Evolutionary conservation across 2,113 vertebrate species (phyloP), one percentile per base, ranked within the genome.

Genomic region (Cyprinodon tularosa): DNA sequence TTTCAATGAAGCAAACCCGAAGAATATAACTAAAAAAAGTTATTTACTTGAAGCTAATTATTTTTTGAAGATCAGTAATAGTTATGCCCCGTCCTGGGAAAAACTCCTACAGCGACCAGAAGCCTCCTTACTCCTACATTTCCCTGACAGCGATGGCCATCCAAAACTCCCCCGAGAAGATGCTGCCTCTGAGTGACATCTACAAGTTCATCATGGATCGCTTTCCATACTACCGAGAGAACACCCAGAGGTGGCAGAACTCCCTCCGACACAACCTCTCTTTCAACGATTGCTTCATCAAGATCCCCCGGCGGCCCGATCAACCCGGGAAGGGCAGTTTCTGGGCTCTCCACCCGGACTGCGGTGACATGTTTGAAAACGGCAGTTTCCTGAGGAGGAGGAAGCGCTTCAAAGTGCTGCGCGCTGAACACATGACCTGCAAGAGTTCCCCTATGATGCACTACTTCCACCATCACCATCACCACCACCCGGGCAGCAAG

Each of bases 61-160:
- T 81, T 42, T 76, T 78, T 0, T 66, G 83, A 59, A 69, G 47
- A 77, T 44, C 36, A 42, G 13, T 37, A 70, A 76, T 53, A 80
- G 79, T 12, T 68, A 92, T 98, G 97, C 97, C 97, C 84, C 96
- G 97, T 79, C 97, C 97, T 3, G 97, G 97, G 62, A 99, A 98
- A 89, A 98, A 96, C 93, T 99, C 97, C 0, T 99, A 99, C 91
- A 98, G 97, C 86, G 97, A 98, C 91, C 97, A 99, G 86, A 99
- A 99, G 89, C 97, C 97, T 2, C 97, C 97, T 1, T 98, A 99
- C 81, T 98, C 97, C 4, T 99, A 99, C 84, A 99, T 99, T 80
- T 99, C 97, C 0, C 93, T 99, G 89, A 99, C 97, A 36, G 97
- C 97, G 13, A 99, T 99, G 97, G 97, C 97, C 67, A 99, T 99